These are phyloP conservation scores for Chaetodon trifasciatus DNA, from an alignment of 2,797 vertebrate genomes.

Conservation along the genomic window DNA sequence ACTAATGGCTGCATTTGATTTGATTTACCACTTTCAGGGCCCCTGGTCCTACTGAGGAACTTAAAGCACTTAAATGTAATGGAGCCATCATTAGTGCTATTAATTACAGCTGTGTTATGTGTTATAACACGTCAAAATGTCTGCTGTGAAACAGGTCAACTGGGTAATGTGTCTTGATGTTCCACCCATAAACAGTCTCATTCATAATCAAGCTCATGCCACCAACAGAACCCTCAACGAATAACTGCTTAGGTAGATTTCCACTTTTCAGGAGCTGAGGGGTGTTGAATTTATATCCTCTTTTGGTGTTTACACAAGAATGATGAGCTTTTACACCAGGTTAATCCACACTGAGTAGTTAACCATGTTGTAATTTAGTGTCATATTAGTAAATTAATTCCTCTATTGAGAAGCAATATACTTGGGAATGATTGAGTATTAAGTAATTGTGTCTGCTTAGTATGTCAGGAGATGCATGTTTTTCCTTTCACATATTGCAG, in stretches of 20 bases:
- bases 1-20: conserved; percentile 24
- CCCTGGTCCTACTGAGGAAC: conserved; percentile 1
- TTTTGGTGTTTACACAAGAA: conserved; percentile 43
- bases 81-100: conserved; percentile 33
- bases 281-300: conserved; percentile 44
- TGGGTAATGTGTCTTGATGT: conserved; percentile 1
- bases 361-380: conserved; percentile 52
- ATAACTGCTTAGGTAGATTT: conserved; percentile 35
- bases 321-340: conserved; percentile 39
- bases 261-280: conserved; percentile 19
- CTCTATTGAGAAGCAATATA: conserved; percentile 19
- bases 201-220: conserved; percentile 15
- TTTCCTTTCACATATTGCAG: conserved; percentile 18
- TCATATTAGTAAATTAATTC: conserved; percentile 37
- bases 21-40: not conserved
- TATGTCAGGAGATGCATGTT: conserved; percentile 9
- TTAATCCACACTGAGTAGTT: conserved; percentile 48
- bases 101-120: conserved; percentile 24
- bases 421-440: conserved; percentile 16
- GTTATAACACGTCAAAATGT: conserved; percentile 18
- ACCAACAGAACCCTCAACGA: conserved; percentile 19
- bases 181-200: conserved; percentile 26
- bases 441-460: conserved; percentile 25
- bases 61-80: conserved; percentile 5
- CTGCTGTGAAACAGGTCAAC: conserved; percentile 25